Evolutionary conservation across 2,888 invertebrate species (phyloP).

Genomic region (Limnephilus auricula): DNA sequence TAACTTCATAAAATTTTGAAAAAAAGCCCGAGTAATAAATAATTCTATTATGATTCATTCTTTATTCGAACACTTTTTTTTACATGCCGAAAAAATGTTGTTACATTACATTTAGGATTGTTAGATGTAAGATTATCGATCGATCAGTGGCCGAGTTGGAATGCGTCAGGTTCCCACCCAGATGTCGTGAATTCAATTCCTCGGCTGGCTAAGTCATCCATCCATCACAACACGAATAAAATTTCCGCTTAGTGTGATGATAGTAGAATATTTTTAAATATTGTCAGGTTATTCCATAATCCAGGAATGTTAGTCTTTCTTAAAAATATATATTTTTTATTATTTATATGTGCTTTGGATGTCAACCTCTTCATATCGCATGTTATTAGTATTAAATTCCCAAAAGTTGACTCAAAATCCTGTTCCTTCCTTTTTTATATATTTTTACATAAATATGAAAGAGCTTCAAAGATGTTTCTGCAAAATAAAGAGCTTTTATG

Average conservation of each 20-base stretch:
- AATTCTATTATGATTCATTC: no score
- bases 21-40: not conserved
- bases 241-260: no score
- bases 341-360: constrained; percentile 45
- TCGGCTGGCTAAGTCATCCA: no score
- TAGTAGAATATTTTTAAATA: no score
- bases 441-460: not conserved
- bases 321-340: not conserved
- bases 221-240: no score
- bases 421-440: not conserved
- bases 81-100: not conserved
- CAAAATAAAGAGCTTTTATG: not conserved
- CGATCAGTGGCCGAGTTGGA: no score
- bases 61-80: not conserved
- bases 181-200: no score
- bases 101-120: no score
- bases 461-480: not conserved
- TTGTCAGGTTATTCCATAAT: no score
- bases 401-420: not conserved
- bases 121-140: not conserved
- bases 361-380: constrained; percentile 37
- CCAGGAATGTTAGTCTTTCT: no score
- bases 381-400: constrained; percentile 30
- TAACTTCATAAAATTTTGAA: not conserved
- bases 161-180: no score